Base-by-base conservation (phyloP, 2,797 vertebrate species). In the Cyprinella venusta region DNA sequence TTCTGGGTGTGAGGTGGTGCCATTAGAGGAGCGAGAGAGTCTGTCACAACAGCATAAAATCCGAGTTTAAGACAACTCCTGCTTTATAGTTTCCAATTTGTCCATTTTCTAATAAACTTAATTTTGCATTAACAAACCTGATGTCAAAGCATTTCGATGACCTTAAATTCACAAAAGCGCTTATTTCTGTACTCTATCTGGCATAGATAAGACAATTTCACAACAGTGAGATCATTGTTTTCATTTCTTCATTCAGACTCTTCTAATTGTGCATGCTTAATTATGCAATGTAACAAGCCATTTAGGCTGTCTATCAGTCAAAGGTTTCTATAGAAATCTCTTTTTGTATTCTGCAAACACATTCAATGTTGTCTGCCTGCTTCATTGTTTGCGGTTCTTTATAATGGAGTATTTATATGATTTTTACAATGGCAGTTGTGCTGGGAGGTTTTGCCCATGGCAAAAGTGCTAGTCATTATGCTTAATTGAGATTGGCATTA, bases 211-310 rank as follows among this genome's bases (percentile, higher is more conserved):
- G 36, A 72, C 52, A 5, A 68, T 42, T 38, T 48, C 24, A 18
- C 38, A 64, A 83, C 87, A 85, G 77, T 76, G 82, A 76, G 42
- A 65, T 68, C 76, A 79, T 84, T 64, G 81, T 86, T 87, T 71
- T 79, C 21, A 50, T 84, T 63, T 80, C 5, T 85, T 84, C 30
- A 76, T 82, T 85, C 67, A 84, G 70, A 63, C 48, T n/a, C 38
- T 72, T 69, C 52, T 88, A 85, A 81, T 88, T 84, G 77, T 83
- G 8, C 21, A 63, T 13, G 48, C 13, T 86, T 82, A 71, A 87
- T 86, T 76, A 70, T 76, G 24, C 30, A 75, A 76, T 76, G 78
- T 68, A 48, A 80, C 36, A 81, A 70, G 68, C 21, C 36, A 26
- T 40, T 71, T 54, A 26, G 16, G 48, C 48, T 36, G 30, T 75